Percentiles rank a stretch among this genome's conserved stretches.
Evolutionary conservation across 1,140 invertebrate species (phyloP).

Genomic region (Zaprionus gabonicus): DNA sequence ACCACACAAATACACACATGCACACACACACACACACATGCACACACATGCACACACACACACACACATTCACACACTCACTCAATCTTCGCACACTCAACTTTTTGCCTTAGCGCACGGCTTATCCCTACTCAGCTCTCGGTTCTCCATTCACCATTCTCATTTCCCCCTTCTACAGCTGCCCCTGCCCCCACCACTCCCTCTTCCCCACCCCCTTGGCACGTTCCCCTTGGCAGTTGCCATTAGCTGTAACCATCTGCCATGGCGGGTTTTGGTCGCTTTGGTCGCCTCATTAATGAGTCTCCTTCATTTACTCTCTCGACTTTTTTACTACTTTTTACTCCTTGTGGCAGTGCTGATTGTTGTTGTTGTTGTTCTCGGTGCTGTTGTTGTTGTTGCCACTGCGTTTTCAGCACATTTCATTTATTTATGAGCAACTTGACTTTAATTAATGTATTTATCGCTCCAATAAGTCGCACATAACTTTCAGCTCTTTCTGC

Average conservation of each 20-base stretch:
- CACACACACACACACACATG: background rate
- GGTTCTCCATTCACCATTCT: conserved; percentile 5
- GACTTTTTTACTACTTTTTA: conserved; percentile 45
- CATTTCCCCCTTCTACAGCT: background rate
- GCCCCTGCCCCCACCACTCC: background rate
- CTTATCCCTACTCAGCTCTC: conserved; percentile 19
- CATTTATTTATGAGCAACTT: conserved; percentile 78
- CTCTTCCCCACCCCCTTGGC: background rate
- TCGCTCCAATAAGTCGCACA: conserved; percentile 78
- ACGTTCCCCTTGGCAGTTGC: background rate
- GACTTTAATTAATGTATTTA: conserved; percentile 83
- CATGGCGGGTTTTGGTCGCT: conserved; percentile 17
- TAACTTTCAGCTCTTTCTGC: conserved; percentile 48
- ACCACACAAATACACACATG: conserved; percentile 3
- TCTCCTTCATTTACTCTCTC: conserved; percentile 22
- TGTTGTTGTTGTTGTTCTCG: conserved; percentile 23
- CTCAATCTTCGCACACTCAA: conserved; percentile 18
- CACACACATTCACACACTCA: no score
- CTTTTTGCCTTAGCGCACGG: conserved; percentile 26
- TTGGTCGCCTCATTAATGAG: conserved; percentile 49
- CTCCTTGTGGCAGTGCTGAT: conserved; percentile 1
- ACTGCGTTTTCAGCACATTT: conserved; percentile 65
- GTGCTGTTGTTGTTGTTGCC: conserved; percentile 7
- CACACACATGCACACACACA: background rate
- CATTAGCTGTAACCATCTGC: conserved; percentile 7